Evolutionary conservation across 2,888 invertebrate genomes (phyloP), one percentile per base, ranked within the genome.

Genomic region (Pantelozetes paolii): DNA sequence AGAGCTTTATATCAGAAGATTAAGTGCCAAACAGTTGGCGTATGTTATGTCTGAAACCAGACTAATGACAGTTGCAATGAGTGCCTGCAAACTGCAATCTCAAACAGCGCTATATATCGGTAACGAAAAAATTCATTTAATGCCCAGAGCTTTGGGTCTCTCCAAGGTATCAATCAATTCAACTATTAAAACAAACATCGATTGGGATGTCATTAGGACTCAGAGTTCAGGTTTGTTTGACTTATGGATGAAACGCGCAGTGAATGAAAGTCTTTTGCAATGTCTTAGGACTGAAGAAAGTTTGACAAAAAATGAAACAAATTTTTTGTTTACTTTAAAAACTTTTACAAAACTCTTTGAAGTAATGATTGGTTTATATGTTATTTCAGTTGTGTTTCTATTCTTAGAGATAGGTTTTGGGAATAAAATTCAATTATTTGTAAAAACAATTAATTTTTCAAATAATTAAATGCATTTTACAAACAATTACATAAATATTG

Each of bases 31-130:
- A 32, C n/a, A 32, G 9, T 18, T 62, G 62, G 62, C 32, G 9
- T 62, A 32, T 9, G 32, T 62, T 32, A 62, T 18, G 32, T 30
- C 62, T 9, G 62, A 62, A 62, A 62, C 32, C 11, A 30, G 62
- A 3, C 28, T 62, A 30, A 1, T 6, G 3, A 62, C 32, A n/a
- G 3, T 62, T 18, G 26, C 62, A 9, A 62, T 62, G 26, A 62
- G 32, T 28, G 28, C 32, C 18, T 62, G 62, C 32, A 62, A 18
- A 62, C 30, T 9, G 2, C 18, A 62, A 1, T 18, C 32, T 9
- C 18, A 30, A 3, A 18, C 32, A 15, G 6, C n/a, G 18, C 36
- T 62, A 1, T 32, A 62, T 18, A 30, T 62, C 32, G 32, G 18
- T 5, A 32, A 15, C 18, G 32, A 62, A 9, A 30, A 32, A 13